These are phyloP conservation scores for Daboia siamensis DNA, from an alignment of 2,113 vertebrate species.

Conservation along the genomic window DNA sequence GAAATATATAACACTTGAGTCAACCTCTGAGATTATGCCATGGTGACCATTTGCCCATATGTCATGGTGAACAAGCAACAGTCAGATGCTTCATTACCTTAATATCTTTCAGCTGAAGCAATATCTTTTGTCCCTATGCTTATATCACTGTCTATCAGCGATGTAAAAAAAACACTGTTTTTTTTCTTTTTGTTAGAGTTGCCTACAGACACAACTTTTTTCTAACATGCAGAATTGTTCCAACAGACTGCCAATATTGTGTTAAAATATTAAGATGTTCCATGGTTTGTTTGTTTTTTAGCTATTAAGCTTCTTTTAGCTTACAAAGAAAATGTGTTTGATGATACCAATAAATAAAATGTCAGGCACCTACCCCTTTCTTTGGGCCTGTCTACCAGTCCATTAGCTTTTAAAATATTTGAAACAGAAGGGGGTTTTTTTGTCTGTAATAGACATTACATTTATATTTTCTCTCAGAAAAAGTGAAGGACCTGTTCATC, in stretches of 20 bases:
- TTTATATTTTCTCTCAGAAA: not conserved
- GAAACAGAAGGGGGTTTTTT: not conserved
- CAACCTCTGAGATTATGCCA: slow-evolving; percentile 18
- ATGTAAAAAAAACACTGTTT: slow-evolving; percentile 6
- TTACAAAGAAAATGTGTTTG: slow-evolving; percentile 27
- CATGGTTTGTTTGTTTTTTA: slow-evolving; percentile 37
- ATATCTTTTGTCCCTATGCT: not conserved
- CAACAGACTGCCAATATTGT: slow-evolving; percentile 42
- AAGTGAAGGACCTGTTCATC: not conserved
- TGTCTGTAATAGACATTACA: not conserved
- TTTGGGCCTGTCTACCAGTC: not conserved
- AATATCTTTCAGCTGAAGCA: slow-evolving; percentile 42
- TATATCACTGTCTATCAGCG: slow-evolving; percentile 56
- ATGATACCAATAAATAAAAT: not conserved
- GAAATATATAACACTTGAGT: slow-evolving; percentile 12
- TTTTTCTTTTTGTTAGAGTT: slow-evolving; percentile 28
- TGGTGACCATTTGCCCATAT: slow-evolving; percentile 25
- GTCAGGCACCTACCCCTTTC: not conserved
- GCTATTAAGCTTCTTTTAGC: slow-evolving; percentile 45
- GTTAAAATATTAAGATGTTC: slow-evolving; percentile 4
- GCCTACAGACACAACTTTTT: slow-evolving; percentile 46
- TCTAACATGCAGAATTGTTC: slow-evolving; percentile 40
- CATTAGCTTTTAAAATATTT: not conserved
- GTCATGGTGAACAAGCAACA: slow-evolving; percentile 34
- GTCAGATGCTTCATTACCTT: slow-evolving; percentile 50